phyloP scores from a whole-genome alignment of 64 coral and sea anemone species.

The Exaiptasia diaphana region DNA sequence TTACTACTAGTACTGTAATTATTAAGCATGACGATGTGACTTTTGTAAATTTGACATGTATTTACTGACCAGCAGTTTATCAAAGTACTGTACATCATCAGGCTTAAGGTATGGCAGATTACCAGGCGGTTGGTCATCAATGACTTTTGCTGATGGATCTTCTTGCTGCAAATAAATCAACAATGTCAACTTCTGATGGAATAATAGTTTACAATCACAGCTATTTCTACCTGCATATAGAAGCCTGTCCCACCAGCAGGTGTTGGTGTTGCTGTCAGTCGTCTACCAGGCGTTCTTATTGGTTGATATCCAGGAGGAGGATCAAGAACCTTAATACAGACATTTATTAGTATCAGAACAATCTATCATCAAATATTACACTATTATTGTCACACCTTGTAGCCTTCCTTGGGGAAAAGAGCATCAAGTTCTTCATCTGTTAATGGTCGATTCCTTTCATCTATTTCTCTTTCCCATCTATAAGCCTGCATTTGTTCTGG shows the following conservation, averaged over 20 bases:
- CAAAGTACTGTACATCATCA: conserved; percentile 99
- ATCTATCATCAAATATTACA: not conserved
- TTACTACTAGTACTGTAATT: not conserved
- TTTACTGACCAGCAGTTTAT: conserved; percentile 89
- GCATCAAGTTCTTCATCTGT: conserved; percentile 90
- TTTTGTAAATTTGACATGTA: not conserved
- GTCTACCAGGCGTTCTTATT: conserved; percentile 87
- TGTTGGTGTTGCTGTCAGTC: conserved; percentile 93
- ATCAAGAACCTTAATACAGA: conserved; percentile 70
- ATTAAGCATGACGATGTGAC: too few relatives aligned
- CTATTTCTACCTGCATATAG: conserved; percentile 70
- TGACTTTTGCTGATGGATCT: conserved; percentile 87
- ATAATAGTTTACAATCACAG: not conserved
- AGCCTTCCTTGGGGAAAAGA: conserved; percentile 94
- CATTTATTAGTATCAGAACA: not conserved
- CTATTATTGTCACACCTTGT: conserved; percentile 74
- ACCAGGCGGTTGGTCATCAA: conserved; percentile 98
- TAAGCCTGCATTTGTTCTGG: conserved; percentile 99
- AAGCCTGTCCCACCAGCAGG: conserved; percentile 90
- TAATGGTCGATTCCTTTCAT: conserved; percentile 93
- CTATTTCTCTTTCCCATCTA: conserved; percentile 98
- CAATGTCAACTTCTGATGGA: not conserved
- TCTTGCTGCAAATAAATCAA: conserved; percentile 73
- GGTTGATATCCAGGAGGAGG: conserved; percentile 97
- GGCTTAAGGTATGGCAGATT: conserved; percentile 96